Percentiles rank a stretch among this genome's conserved stretches.
Conservation (phyloP, 2,797 vertebrate genomes). For the Coregonus ussuriensis region DNA sequence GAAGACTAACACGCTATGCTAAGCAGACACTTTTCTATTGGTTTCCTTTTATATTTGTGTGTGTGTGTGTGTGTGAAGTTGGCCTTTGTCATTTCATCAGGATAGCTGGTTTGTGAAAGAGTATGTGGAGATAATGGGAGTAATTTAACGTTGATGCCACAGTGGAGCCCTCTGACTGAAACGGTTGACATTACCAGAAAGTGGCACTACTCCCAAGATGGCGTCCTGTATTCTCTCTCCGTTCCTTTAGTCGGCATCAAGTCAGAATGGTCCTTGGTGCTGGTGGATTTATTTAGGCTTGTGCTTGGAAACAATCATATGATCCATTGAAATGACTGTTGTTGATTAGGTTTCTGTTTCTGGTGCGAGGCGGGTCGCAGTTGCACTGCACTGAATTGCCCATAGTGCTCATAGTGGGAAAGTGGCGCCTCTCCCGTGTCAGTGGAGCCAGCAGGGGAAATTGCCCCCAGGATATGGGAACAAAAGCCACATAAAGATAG, state of each 20-base stretch:
- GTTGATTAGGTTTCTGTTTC: conserved; percentile 17
- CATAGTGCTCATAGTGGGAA: conserved; percentile 21
- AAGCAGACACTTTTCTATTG: neutral
- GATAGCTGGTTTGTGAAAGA: conserved; percentile 7
- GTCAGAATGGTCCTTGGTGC: neutral
- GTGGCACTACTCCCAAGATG: neutral
- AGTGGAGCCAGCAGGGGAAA: conserved; percentile 20
- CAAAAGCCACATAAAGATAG: conserved; percentile 15
- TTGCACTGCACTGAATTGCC: conserved; percentile 40
- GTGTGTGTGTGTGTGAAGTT: conserved; percentile 18
- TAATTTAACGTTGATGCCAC: neutral
- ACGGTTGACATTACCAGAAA: neutral
- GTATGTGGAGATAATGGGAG: conserved; percentile 23
- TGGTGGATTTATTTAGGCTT: conserved; percentile 48
- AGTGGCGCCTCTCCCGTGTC: conserved; percentile 21
- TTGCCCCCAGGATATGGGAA: neutral
- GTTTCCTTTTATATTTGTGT: neutral
- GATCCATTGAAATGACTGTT: neutral
- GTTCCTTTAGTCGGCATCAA: neutral
- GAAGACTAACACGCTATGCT: neutral
- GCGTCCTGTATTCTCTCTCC: neutral
- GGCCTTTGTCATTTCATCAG: conserved; percentile 29
- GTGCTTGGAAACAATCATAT: conserved; percentile 30
- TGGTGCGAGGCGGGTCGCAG: conserved; percentile 8
- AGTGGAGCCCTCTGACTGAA: conserved; percentile 19